Conservation (phyloP, 2,888 invertebrate genomes). For the Drosophila longiperda region DNA sequence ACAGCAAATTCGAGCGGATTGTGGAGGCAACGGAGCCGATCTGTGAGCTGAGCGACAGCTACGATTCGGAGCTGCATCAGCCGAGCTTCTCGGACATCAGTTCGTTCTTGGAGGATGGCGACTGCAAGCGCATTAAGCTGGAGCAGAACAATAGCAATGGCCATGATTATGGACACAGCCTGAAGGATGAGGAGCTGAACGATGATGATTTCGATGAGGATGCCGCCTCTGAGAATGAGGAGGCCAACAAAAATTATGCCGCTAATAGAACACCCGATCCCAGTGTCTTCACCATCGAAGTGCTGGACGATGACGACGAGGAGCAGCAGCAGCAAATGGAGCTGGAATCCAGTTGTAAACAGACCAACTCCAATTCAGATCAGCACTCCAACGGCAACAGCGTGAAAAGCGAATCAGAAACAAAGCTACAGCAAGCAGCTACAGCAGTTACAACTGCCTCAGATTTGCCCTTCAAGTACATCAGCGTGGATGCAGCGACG, state of each 20-base stretch:
- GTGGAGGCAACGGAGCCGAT: constrained; percentile 64
- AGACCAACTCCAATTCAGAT: constrained; percentile 5
- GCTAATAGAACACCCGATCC: constrained; percentile 41
- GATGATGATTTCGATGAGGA: constrained; percentile 77
- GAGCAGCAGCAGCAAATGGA: not conserved
- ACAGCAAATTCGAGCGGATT: constrained; percentile 55
- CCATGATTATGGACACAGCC: constrained; percentile 24
- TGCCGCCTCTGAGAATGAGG: constrained; percentile 69
- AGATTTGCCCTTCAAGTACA: constrained; percentile 60
- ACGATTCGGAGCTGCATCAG: constrained; percentile 73
- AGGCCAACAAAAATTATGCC: constrained; percentile 35
- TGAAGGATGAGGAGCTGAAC: constrained; percentile 60
- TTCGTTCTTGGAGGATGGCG: constrained; percentile 70
- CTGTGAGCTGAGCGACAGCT: constrained; percentile 68
- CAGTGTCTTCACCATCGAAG: constrained; percentile 71
- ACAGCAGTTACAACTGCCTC: constrained; percentile 10
- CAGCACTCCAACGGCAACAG: constrained; percentile 9
- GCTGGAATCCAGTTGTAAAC: constrained; percentile 30
- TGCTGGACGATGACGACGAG: constrained; percentile 76
- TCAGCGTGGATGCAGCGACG: constrained; percentile 63
- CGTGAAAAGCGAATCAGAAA: constrained; percentile 53
- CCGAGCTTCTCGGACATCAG: constrained; percentile 79
- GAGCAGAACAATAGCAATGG: constrained; percentile 51
- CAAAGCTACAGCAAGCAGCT: constrained; percentile 44
- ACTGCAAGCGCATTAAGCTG: constrained; percentile 67